Conservation (phyloP, 2,888 invertebrate genomes). For the Gymnosoma rotundatum region DNA sequence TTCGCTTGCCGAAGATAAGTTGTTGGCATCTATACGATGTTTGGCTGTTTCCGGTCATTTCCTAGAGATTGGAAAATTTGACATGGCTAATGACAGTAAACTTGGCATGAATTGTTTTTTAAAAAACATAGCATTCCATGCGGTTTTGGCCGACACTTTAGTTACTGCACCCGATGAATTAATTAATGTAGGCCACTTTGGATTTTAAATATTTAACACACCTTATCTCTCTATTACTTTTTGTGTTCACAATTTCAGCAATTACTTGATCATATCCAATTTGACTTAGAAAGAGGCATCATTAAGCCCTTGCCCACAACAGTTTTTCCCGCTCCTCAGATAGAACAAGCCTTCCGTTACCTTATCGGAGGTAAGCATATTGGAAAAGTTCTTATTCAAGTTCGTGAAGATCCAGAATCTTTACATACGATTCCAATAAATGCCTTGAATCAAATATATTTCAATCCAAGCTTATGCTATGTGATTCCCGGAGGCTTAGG, state of each 20-base stretch:
- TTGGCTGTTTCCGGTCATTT: conserved; percentile 86
- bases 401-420: conserved; percentile 76
- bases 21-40: conserved; percentile 87
- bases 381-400: conserved; percentile 86
- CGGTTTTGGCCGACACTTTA: conserved; percentile 89
- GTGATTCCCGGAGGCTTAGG: conserved; percentile 92
- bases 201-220: not conserved
- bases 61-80: conserved; percentile 93
- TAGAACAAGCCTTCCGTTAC: conserved; percentile 88
- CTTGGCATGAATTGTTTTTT: conserved; percentile 87
- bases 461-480: conserved; percentile 81
- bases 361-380: conserved; percentile 90
- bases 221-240: not conserved
- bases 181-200: conserved; percentile 73
- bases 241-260: conserved; percentile 70
- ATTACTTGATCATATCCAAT: conserved; percentile 84
- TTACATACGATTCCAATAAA: conserved; percentile 76
- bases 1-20: conserved; percentile 95
- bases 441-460: conserved; percentile 78
- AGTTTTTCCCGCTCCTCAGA: conserved; percentile 86
- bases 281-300: conserved; percentile 86
- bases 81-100: conserved; percentile 87
- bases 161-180: conserved; percentile 83
- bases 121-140: conserved; percentile 89
- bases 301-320: conserved; percentile 87